Base-by-base conservation (phyloP, 2,113 vertebrate species). In the Guaruba guarouba region DNA sequence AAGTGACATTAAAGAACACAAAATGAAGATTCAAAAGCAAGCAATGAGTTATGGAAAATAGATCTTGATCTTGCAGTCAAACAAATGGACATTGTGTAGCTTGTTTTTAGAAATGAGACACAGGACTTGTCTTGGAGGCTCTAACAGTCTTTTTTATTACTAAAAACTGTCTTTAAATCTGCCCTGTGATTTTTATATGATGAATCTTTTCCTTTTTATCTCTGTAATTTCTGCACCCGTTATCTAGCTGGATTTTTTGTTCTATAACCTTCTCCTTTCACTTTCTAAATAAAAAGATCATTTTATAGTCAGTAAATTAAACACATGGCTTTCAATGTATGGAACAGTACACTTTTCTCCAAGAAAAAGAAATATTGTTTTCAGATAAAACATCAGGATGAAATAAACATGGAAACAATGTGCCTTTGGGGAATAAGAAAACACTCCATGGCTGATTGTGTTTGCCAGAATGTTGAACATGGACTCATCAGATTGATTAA, bases 401-500 rank as follows among this genome's bases (percentile, higher is more conserved):
- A 95, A 92, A 94, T 95, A 97, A 96, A 88, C 29, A 92, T 16
- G 73, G 61, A 88, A 95, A 78, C 46, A 79, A 88, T 63, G 61
- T 75, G 86, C 77, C 78, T 93, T 54, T 85, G 74, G 73, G 92
- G 89, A 94, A 44, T 54, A 82, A 62, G 69, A 68, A 84, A 68
- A 88, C 61, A 77, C 69, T 86, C 46, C 62, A 46, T 81, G 93
- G 78, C 78, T 94, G 87, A 74, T 90, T 74, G 61, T 80, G 82
- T 84, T 96, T 96, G 84, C 91, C 89, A 97, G 92, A 91, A 91
- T 11, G n/a, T 69, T 94, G 95, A 95, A 88, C 73, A 73, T 62
- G 75, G 63, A 51, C 85, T 91, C 84, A 84, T 92, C 84, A 79
- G 79, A 86, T 95, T 94, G 82, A 97, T 96, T 95, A 94, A 95